Conservation (phyloP, 2,113 vertebrate species). For the Chinchilla lanigera region DNA sequence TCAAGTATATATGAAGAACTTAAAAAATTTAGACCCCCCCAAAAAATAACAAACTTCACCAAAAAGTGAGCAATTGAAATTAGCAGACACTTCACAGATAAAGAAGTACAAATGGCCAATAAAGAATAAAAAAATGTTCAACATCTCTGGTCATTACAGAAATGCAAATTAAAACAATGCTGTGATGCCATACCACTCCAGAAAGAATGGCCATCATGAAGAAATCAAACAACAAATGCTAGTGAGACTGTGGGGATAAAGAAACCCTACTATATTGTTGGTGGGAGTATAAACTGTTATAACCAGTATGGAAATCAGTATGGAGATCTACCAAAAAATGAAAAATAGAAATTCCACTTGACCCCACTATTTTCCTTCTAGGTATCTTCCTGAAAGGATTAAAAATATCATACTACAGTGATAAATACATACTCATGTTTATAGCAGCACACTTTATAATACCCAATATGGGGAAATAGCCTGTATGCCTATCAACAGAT, state of each 20-base stretch:
- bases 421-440: background rate
- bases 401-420: background rate
- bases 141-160: background rate
- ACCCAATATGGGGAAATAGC: background rate
- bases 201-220: background rate
- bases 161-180: background rate
- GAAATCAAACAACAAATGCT: background rate
- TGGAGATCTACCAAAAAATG: background rate
- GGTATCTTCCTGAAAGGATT: background rate
- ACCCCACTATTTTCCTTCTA: background rate
- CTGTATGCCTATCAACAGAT: background rate
- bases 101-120: background rate
- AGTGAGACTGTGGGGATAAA: background rate
- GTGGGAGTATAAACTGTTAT: background rate
- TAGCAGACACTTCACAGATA: background rate
- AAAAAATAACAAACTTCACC: background rate
- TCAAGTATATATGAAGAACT: background rate
- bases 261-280: background rate
- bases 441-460: background rate
- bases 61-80: background rate
- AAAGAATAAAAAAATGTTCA: background rate
- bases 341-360: background rate
- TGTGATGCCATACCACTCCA: background rate
- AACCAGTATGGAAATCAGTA: background rate
- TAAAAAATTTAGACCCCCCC: background rate